These are phyloP conservation scores for Cheumatopsyche charites DNA, from an alignment of 1,140 invertebrate species.

Conservation along the genomic window DNA sequence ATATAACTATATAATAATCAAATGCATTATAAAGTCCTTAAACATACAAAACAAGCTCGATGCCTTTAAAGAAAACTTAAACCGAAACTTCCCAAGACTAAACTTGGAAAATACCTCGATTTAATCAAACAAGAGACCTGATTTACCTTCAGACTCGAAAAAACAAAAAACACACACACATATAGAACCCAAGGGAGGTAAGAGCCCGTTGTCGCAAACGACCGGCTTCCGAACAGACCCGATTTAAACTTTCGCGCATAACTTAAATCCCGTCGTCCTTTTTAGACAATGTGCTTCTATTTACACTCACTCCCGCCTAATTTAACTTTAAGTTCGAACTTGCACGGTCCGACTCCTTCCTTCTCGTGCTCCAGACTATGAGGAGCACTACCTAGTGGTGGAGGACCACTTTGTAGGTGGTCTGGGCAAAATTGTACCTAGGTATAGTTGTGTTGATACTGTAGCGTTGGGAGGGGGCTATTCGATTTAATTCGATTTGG, in stretches of 20 bases:
- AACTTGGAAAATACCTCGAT: too few relatives aligned
- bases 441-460: neutral
- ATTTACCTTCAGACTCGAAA: too few relatives aligned
- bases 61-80: too few relatives aligned
- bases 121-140: too few relatives aligned
- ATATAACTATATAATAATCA: too few relatives aligned
- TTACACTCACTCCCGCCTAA: constrained; percentile 33
- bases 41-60: too few relatives aligned
- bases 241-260: constrained; percentile 33
- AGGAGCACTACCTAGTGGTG: neutral
- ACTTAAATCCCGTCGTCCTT: constrained; percentile 17
- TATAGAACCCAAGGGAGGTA: too few relatives aligned
- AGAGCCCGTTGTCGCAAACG: too few relatives aligned
- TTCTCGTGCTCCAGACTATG: too few relatives aligned
- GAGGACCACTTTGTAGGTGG: constrained; percentile 2
- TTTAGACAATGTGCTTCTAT: constrained; percentile 33
- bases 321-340: constrained; percentile 32
- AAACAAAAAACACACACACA: too few relatives aligned
- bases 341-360: neutral
- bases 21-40: too few relatives aligned
- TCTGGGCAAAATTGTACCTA: neutral
- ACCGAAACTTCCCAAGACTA: too few relatives aligned
- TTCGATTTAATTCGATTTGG: constrained; percentile 19
- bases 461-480: neutral
- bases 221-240: neutral